Evolutionary conservation across 2,113 vertebrate species (phyloP), one percentile per base, ranked within the genome.

Genomic region (Cynoglossus semilaevis): DNA sequence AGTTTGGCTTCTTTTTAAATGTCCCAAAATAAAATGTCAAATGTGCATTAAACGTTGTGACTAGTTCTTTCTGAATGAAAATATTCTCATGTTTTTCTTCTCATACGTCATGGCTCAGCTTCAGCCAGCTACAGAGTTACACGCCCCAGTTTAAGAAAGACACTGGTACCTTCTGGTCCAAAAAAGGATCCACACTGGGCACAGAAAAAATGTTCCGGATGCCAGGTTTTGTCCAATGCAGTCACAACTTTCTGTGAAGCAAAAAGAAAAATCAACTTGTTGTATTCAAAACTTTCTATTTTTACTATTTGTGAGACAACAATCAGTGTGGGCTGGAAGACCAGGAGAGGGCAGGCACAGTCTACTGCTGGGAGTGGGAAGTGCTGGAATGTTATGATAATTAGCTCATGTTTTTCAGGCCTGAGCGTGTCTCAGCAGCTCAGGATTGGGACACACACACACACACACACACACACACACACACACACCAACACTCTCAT

Each of bases 201-300:
- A 61, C 95, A 98, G 89, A 98, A 97, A 74, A 98, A 98, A 65
- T 98, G 95, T 67, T 98, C 95, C 0, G 95, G 95, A 66, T 98
- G 95, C 95, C 95, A 98, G n/a, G 95, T 98, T 80, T 93, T 92
- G 82, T 98, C 94, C 81, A 98, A 85, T 49, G 95, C 86, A 4
- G 86, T 88, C 58, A 87, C 84, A 37, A 98, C 96, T 96, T 95
- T 97, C 96, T 98, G 91, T 52, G 38, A 75, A 58, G 59, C 42
- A 56, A 47, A 58, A 29, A 9, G 13, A 59, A 15, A 55, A 22
- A 13, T 13, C 4, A 41, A 41, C 9, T 10, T 41, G n/a, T n/a
- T n/a, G n/a, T n/a, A n/a, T n/a, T n/a, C n/a, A 14, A 12, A 4
- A 10, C 14, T 12, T 41, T 41, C 6, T 29, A 4, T 29, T 29